Evolutionary conservation across 2,888 invertebrate species (phyloP).

Genomic region (Netelia melanura): DNA sequence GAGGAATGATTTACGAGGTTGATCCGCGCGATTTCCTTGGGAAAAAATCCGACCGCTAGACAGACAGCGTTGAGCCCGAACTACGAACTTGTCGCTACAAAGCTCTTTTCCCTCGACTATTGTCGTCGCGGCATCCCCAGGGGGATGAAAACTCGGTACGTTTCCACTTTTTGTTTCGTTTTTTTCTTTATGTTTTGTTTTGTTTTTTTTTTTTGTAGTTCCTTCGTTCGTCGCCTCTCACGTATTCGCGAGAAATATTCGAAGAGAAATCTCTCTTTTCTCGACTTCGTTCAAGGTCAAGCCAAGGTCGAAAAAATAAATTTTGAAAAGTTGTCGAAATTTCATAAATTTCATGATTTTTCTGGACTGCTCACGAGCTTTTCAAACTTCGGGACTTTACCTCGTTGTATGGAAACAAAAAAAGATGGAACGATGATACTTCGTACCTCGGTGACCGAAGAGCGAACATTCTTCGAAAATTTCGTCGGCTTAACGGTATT

Average conservation of each 20-base stretch:
- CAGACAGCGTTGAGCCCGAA: conserved; percentile 24
- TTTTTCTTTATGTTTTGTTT: too few species aligned
- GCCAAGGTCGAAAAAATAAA: too few species aligned
- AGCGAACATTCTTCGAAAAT: conserved; percentile 26
- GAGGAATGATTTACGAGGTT: conserved; percentile 68
- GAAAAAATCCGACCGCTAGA: conserved; percentile 53
- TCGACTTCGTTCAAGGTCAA: too few species aligned
- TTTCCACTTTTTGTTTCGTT: too few species aligned
- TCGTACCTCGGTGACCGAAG: neutral
- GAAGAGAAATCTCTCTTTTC: too few species aligned
- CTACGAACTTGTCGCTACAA: conserved; percentile 19
- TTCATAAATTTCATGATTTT: too few species aligned
- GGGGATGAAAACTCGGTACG: too few species aligned
- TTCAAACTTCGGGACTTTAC: neutral
- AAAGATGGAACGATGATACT: neutral
- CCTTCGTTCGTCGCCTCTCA: too few species aligned
- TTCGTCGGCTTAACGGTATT: neutral
- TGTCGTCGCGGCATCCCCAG: too few species aligned
- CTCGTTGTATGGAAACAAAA: neutral
- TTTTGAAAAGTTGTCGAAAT: too few species aligned
- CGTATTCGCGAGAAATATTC: too few species aligned
- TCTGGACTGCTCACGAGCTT: neutral
- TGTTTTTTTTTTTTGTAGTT: too few species aligned
- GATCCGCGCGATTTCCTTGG: conserved; percentile 53
- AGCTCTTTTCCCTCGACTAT: neutral